Conservation (phyloP, 1,140 invertebrate genomes). For the Drosophila kikkawai region DNA sequence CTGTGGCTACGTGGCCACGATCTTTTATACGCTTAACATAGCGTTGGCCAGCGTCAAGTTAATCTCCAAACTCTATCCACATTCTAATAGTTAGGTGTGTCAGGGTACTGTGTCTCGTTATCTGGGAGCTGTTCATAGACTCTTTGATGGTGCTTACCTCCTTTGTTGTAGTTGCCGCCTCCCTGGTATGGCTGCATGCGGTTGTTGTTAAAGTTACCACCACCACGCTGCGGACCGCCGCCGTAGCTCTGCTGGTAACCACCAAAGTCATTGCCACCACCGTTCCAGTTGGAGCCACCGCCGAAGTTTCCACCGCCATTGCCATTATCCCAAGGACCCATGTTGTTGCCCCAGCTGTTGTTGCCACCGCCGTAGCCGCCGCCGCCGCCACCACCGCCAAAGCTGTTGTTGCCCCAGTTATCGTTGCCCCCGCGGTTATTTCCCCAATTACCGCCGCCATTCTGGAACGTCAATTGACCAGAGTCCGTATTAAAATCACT, state of each 20-base stretch:
- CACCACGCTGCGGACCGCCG: conserved; percentile 88
- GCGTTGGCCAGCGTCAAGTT: conserved; percentile 30
- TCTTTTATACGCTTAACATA: conserved; percentile 35
- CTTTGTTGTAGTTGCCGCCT: conserved; percentile 76
- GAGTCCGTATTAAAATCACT: neutral
- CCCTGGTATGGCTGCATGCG: conserved; percentile 87
- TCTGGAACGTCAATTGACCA: conserved; percentile 20
- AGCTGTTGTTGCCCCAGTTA: conserved; percentile 86
- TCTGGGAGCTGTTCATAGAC: conserved; percentile 5
- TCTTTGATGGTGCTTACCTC: conserved; percentile 54
- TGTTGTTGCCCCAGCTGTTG: conserved; percentile 83
- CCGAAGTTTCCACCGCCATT: conserved; percentile 67
- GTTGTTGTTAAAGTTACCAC: conserved; percentile 86
- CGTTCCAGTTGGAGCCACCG: conserved; percentile 71
- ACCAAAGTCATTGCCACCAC: conserved; percentile 88
- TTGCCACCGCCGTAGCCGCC: conserved; percentile 70
- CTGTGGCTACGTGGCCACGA: conserved; percentile 19
- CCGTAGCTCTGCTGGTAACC: conserved; percentile 90
- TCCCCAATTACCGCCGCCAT: conserved; percentile 89
- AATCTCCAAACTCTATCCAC: conserved; percentile 78
- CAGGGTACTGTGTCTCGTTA: conserved; percentile 29
- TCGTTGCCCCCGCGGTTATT: conserved; percentile 89
- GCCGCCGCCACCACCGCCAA: conserved; percentile 84
- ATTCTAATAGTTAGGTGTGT: conserved; percentile 56
- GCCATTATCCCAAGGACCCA: conserved; percentile 86